phyloP scores from a whole-genome alignment of 2,888 invertebrate genomes.

The Pyrocoelia pectoralis region DNA sequence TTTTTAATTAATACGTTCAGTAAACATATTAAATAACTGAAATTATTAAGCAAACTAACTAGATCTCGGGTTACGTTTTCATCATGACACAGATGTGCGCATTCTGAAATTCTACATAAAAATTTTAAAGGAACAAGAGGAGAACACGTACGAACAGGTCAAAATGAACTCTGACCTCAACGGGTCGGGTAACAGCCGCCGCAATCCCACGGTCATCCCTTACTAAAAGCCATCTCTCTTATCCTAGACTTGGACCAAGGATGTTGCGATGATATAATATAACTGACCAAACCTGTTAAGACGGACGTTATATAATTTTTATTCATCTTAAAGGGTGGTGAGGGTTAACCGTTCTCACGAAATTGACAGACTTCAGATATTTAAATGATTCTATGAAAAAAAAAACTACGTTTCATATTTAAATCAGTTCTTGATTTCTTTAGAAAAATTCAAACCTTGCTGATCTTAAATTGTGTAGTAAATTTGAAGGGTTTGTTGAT shows the following conservation, averaged over 20 bases:
- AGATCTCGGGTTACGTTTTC: conserved; percentile 23
- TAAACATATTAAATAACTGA: conserved; percentile 19
- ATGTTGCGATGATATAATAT: conserved; percentile 19
- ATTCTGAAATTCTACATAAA: conserved; percentile 17
- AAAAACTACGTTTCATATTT: conserved; percentile 48
- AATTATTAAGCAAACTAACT: conserved; percentile 4
- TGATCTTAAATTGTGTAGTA: background rate
- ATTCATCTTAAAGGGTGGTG: conserved; percentile 8
- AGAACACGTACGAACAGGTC: conserved; percentile 39
- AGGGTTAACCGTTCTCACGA: conserved; percentile 45
- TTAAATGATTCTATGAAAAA: conserved; percentile 39
- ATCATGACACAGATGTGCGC: conserved; percentile 21
- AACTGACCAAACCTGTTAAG: conserved; percentile 52
- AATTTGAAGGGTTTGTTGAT: background rate
- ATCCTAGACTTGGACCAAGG: conserved; percentile 27
- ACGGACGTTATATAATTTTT: conserved; percentile 44
- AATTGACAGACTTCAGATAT: conserved; percentile 27
- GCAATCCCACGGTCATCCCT: conserved; percentile 36
- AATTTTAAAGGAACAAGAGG: conserved; percentile 22
- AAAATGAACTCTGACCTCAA: conserved; percentile 39
- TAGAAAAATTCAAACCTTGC: background rate
- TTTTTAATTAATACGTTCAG: conserved; percentile 27
- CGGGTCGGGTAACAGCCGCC: conserved; percentile 33
- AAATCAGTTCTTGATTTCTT: conserved; percentile 39
- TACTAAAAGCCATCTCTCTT: conserved; percentile 35